Evolutionary conservation across 2,888 invertebrate species (phyloP).

Genomic region (Meghimatium bilineatum): DNA sequence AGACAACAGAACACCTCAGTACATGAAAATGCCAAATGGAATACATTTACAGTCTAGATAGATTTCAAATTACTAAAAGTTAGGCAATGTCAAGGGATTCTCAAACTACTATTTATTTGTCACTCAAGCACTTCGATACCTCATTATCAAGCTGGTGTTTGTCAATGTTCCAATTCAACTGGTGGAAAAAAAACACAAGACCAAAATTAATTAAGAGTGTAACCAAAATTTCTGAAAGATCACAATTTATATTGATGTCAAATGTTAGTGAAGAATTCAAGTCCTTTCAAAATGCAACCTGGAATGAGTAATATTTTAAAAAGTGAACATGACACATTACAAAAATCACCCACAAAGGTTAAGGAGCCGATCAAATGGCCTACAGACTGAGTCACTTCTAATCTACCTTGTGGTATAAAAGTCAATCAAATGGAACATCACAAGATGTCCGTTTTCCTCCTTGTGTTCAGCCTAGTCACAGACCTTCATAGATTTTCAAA

Average conservation of each 20-base stretch:
- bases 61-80: background rate
- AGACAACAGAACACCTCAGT: background rate
- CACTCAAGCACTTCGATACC: constrained; percentile 33
- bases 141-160: constrained; percentile 32
- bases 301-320: background rate
- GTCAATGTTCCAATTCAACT: constrained; percentile 23
- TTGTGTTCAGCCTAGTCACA: no score
- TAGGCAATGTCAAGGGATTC: background rate
- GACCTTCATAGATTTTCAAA: no score
- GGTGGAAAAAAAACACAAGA: background rate
- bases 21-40: background rate
- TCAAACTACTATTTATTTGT: constrained; percentile 2
- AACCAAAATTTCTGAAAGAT: background rate
- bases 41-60: background rate
- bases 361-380: no score
- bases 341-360: background rate
- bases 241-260: background rate
- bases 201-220: background rate
- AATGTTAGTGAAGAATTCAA: background rate
- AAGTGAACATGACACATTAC: background rate
- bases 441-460: no score
- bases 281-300: background rate
- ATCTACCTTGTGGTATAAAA: no score
- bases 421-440: no score
- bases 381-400: no score